phyloP scores from a whole-genome alignment of 2,797 vertebrate genomes.

The Megalops cyprinoides region DNA sequence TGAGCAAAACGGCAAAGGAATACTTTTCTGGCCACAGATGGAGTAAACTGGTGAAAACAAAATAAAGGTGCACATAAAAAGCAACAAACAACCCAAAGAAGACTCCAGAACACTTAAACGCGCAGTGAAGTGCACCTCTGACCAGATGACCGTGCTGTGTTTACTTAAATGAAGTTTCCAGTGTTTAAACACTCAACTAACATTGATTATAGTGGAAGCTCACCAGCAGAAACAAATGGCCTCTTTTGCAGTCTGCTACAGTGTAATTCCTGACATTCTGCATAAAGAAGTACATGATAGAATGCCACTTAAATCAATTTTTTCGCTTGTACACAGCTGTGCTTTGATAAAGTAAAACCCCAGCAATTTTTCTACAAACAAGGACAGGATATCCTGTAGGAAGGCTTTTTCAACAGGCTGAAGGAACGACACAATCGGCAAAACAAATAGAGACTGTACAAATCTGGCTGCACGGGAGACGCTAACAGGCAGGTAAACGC shows the following conservation, averaged over 20 bases:
- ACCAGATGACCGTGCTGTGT: background rate
- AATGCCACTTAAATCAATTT: background rate
- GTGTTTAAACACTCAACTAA: background rate
- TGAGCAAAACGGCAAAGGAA: background rate
- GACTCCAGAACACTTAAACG: background rate
- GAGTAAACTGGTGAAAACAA: background rate
- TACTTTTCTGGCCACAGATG: background rate
- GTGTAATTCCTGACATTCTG: background rate
- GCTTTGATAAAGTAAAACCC: background rate
- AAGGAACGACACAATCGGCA: background rate
- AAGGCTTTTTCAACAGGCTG: background rate
- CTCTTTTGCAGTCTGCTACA: background rate
- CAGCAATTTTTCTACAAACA: no score
- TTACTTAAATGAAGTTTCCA: background rate
- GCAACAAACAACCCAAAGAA: background rate
- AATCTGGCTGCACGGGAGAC: background rate
- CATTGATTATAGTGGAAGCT: background rate
- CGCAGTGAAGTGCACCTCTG: background rate
- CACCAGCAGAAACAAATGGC: background rate
- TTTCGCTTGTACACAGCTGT: background rate
- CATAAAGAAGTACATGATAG: background rate
- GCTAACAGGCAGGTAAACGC: background rate
- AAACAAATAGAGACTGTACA: slow-evolving; percentile 1
- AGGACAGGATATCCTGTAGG: slow-evolving; percentile 18
- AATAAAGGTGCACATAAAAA: background rate